Evolutionary conservation across 2,113 vertebrate species (phyloP), one percentile per base, ranked within the genome.

Genomic region (Lycaon pictus): DNA sequence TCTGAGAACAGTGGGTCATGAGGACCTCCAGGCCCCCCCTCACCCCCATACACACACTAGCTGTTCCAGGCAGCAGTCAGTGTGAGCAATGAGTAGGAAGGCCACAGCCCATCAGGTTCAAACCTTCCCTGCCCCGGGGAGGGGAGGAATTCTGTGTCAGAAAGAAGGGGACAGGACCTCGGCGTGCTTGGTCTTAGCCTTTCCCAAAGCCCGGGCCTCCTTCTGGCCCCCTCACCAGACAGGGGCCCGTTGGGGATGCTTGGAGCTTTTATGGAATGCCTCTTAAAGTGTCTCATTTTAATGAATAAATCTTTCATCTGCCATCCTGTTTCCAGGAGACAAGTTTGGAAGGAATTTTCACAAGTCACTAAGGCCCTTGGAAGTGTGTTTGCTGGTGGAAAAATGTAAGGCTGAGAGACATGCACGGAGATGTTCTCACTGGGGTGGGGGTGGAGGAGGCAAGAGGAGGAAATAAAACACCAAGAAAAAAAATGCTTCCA

Each of bases 331-430:
- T 98, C 96, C 95, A 97, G 43, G 82, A 97, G 81, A 97, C 84
- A 29, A 29, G 95, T 97, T 91, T 90, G 96, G 97, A 98, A 96
- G 93, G 97, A 98, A 90, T 98, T 96, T 96, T 98, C 96, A 97
- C 96, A 94, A 65, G 72, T 97, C 97, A 96, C 93, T 5, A 58
- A 96, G 96, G 55, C 84, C 94, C 95, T 55, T 89, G 95, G 82
- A 98, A 95, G 87, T 3, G 10, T 53, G 51, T 94, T 96, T 98
- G 90, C 88, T 97, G 89, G 76, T 96, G 85, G 97, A 98, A 98
- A 97, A 97, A 98, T 55, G 25, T 10, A 51, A 93, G 97, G 29
- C 27, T 51, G 3, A 67, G 88, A 97, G 93, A 93, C 62, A 96
- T 35, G 69, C 83, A 67, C 4, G 10, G 77, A 92, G 89, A 77